phyloP scores from a whole-genome alignment of 2,888 invertebrate genomes.

The Spisula subtruncata region DNA sequence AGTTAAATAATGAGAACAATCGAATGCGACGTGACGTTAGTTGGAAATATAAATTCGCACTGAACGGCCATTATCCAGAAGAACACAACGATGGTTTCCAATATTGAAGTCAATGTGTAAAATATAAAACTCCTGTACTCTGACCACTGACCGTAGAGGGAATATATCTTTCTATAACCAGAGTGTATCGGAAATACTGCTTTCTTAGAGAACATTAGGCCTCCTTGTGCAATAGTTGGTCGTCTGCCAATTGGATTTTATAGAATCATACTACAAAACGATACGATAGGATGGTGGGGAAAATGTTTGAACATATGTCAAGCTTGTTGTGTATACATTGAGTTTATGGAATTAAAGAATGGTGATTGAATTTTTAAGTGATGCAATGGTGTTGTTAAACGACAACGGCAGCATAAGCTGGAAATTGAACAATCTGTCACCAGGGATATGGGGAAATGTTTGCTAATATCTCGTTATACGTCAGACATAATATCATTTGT shows the following conservation, averaged over 20 bases:
- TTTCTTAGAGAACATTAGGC: constrained; percentile 1
- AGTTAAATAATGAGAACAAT: background rate
- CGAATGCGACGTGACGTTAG: background rate
- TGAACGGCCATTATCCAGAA: background rate
- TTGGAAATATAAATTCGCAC: background rate
- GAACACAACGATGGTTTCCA: background rate
- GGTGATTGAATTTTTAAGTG: background rate
- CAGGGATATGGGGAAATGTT: background rate
- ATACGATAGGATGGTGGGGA: background rate
- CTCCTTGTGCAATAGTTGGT: constrained; percentile 8
- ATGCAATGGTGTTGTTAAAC: background rate
- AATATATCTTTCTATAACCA: background rate
- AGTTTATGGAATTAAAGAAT: background rate
- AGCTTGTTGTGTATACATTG: background rate
- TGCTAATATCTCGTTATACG: background rate
- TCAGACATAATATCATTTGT: background rate
- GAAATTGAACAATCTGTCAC: background rate
- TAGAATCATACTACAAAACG: background rate
- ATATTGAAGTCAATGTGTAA: background rate
- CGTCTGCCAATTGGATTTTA: constrained; percentile 20
- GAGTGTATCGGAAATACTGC: background rate
- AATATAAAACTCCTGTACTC: background rate
- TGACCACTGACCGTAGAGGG: constrained; percentile 1
- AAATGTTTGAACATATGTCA: background rate
- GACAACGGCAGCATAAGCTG: background rate